Evolutionary conservation across 2,113 vertebrate genomes (phyloP).

Genomic region (Butastur rufipennis): DNA sequence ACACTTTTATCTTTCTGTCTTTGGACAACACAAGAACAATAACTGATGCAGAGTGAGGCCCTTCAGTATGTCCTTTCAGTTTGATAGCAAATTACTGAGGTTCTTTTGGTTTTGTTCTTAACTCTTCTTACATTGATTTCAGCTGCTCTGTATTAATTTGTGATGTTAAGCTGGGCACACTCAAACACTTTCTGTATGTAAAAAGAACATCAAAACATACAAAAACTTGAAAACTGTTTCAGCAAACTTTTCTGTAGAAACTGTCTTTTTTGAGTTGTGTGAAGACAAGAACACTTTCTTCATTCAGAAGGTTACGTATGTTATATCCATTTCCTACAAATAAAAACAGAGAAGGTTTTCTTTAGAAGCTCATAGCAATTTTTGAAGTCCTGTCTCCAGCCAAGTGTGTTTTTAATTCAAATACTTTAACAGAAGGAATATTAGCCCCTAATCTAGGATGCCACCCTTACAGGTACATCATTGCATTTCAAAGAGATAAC

Average conservation of each 20-base stretch:
- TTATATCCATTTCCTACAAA: conserved; percentile 78
- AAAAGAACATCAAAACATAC: background rate
- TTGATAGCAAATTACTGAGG: background rate
- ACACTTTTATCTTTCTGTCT: background rate
- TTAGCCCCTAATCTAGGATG: background rate
- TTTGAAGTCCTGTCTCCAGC: background rate
- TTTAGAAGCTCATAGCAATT: background rate
- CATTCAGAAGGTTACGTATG: conserved; percentile 71
- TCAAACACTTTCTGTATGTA: background rate
- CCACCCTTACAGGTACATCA: background rate
- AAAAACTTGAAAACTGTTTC: background rate
- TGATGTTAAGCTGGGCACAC: background rate
- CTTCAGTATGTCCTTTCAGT: background rate
- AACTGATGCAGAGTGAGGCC: background rate
- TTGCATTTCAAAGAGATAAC: background rate
- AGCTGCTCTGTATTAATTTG: background rate
- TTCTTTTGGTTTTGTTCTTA: background rate
- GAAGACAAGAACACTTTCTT: conserved; percentile 74
- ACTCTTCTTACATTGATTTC: background rate
- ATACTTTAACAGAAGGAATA: background rate
- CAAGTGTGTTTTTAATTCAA: background rate
- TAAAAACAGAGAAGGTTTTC: background rate
- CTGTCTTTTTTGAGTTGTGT: conserved; percentile 74
- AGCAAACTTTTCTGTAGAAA: background rate
- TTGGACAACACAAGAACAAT: background rate